Base-by-base conservation (phyloP, 1,140 invertebrate genomes). In the Diorhabda sublineata region DNA sequence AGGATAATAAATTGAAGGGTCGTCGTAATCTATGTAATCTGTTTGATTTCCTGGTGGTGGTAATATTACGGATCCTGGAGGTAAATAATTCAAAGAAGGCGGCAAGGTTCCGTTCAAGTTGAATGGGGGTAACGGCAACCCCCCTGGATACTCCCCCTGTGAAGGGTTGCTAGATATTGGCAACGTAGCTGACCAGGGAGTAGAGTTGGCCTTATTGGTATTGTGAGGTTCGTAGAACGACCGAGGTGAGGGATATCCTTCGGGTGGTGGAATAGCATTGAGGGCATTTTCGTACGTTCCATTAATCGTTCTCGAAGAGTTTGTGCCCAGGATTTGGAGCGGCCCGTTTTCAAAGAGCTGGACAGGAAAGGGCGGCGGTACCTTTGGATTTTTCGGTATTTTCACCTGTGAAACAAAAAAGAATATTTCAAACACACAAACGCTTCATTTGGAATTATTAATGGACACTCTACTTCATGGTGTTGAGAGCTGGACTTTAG, bases 321-420 rank as follows among this genome's bases (percentile, higher is more conserved):
- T 87, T 73, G 84, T 83, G 57, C 88, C 88, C 73, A 92, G 84
- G 80, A 92, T 88, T 82, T 90, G 86, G 73, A 92, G 84, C 70
- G 92, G 92, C 71, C 91, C 93, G 68, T 88, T 86, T 71, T 93
- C 91, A 73, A 85, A 87, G 76, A 95, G 87, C 81, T 92, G 91
- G 78, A 95, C 88, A 74, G 92, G 93, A 88, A 95, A 95, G 77
- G 93, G 93, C 83, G 93, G 93, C 80, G 93, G 92, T 73, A 94
- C 86, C 80, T 88, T 89, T 0, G 87, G 87, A 52, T 82, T 82
- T 5, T 81, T 70, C 5, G 88, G 86, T 66, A 89, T 86, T 76
- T 87, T 87, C n/a, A 89, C 85, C 47, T 52, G 4, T 6, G n/a
- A 52, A 52, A 52, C 68, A 68, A 84, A 26, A 69, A 67, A 45